Evolutionary conservation across 2,113 vertebrate genomes (phyloP), one percentile per base, ranked within the genome.

Genomic region (Mionectes macconnelli): DNA sequence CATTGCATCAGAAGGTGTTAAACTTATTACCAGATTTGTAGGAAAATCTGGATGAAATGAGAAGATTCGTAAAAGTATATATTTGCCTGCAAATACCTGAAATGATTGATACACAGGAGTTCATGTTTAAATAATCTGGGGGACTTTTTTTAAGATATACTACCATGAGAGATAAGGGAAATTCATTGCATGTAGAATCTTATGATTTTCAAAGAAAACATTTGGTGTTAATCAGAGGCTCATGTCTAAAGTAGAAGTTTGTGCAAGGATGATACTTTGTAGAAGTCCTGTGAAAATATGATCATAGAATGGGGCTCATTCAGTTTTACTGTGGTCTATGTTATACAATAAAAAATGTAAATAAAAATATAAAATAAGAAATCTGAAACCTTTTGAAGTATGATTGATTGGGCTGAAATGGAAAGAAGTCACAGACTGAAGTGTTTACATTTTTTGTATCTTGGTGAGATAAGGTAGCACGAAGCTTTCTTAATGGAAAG

Each of bases 211-310:
- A 37, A 69, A 85, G 16, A 79, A 76, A 90, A 16, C 8, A 50
- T 45, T 87, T 93, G 59, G 17, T 70, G 18, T 90, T 90, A 84
- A 78, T 94, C 82, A 94, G 76, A 83, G 64, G 28, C 27, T 81
- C 20, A 37, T 84, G 70, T 85, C 83, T 93, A 45, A 90, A 25
- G 13, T 50, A 64, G 73, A 96, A 83, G 69, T 87, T 95, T 97
- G 82, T 83, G 27, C 9, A 21, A 53, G 31, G 53, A 28, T 79
- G 42, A 15, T 66, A 35, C 12, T 64, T 83, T 76, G 10, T 47
- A 50, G 12, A 78, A 76, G 50, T 69, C 33, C 9, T 3, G 4
- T 88, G 68, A 89, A 84, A 87, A 76, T 20, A 22, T 5, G 13
- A 17, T 66, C 19, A 12, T 28, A 37, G 20, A 76, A 55, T 33